Percentiles rank a stretch among this genome's conserved stretches.
Conservation (phyloP, 2,113 vertebrate species). For the Hippocampus mohnikei region DNA sequence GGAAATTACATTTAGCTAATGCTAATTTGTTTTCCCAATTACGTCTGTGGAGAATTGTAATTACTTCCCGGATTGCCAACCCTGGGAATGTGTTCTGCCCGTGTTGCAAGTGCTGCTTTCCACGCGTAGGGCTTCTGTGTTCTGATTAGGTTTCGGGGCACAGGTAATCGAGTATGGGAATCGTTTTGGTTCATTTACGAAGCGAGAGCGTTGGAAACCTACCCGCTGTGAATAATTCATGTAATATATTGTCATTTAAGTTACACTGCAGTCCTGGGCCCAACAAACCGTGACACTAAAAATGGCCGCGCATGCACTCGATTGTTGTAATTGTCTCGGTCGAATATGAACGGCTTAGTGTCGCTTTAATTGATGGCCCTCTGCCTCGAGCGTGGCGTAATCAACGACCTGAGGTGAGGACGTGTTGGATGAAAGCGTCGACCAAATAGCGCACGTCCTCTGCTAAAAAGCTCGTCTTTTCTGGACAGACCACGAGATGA, state of each 20-base stretch:
- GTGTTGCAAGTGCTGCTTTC: conserved; percentile 4
- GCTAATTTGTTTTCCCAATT: conserved; percentile 17
- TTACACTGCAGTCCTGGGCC: neutral
- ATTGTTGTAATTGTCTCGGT: neutral
- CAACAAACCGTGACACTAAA: neutral
- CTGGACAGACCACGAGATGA: conserved; percentile 41
- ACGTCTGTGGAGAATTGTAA: conserved; percentile 13
- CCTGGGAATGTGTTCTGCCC: conserved; percentile 1
- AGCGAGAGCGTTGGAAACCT: neutral
- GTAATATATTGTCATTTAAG: neutral
- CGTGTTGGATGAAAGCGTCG: conserved; percentile 16
- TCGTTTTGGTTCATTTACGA: neutral
- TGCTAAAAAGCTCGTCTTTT: conserved; percentile 10
- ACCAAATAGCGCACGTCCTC: neutral
- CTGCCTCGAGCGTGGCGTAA: neutral
- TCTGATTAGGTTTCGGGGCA: neutral
- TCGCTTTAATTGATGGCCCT: neutral
- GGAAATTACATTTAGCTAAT: conserved; percentile 10
- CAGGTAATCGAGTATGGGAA: neutral
- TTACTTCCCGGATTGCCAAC: conserved; percentile 4
- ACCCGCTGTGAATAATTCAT: neutral
- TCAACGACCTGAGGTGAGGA: neutral
- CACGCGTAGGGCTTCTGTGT: neutral
- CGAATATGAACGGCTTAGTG: neutral
- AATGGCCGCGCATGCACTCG: neutral